Conservation (phyloP, 2,888 invertebrate species). For the Hybos culiciformis region DNA sequence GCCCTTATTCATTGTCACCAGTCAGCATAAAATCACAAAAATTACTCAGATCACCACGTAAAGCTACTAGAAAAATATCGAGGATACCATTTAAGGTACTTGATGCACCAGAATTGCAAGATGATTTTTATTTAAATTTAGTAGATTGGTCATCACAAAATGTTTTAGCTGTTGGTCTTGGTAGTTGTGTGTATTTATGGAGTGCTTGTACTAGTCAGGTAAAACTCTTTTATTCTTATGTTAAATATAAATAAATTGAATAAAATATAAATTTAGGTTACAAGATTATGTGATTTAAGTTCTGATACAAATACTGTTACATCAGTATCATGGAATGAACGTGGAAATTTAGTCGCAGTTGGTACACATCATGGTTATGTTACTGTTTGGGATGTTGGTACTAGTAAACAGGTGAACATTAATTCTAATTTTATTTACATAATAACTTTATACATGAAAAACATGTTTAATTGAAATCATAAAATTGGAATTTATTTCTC, state of each 20-base stretch:
- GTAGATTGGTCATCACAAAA: conserved; percentile 99
- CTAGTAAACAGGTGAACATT: conserved; percentile 60
- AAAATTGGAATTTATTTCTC: too few species aligned
- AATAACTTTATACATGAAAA: too few species aligned
- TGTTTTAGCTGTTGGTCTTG: conserved; percentile 92
- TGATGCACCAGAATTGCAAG: conserved; percentile 45
- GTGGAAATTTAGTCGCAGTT: conserved; percentile 92
- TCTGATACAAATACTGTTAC: conserved; percentile 91
- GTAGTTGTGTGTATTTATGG: conserved; percentile 97
- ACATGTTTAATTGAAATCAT: too few species aligned
- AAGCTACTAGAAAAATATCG: conserved; percentile 96
- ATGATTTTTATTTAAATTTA: conserved; percentile 97
- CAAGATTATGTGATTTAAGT: conserved; percentile 87
- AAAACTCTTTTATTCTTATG: not conserved
- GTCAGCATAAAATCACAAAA: conserved; percentile 92
- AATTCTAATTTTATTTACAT: too few species aligned
- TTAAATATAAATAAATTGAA: not conserved
- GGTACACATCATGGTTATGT: conserved; percentile 96
- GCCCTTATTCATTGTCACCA: conserved; percentile 89
- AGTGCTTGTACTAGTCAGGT: conserved; percentile 96
- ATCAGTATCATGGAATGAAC: conserved; percentile 97
- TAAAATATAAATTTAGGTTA: conserved; percentile 45
- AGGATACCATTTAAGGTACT: conserved; percentile 86
- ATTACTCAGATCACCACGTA: conserved; percentile 83
- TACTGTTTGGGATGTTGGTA: conserved; percentile 96